Percentiles rank a stretch among this genome's conserved stretches.
Evolutionary conservation across 2,113 vertebrate genomes (phyloP).

Genomic region (Odocoileus virginianus): DNA sequence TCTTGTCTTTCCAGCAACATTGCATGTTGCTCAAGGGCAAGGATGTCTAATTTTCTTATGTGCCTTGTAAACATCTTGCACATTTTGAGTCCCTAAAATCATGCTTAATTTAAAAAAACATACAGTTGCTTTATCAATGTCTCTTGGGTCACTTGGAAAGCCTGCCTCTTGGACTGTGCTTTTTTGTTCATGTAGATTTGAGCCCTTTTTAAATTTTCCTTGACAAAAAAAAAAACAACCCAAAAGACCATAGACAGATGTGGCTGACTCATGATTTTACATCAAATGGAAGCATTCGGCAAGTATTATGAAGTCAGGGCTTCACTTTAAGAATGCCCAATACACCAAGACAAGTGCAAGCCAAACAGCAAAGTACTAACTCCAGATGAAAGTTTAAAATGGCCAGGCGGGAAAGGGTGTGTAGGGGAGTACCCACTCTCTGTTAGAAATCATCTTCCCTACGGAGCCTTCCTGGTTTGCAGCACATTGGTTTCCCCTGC

Average conservation of each 20-base stretch:
- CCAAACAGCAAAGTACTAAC: slow-evolving; percentile 36
- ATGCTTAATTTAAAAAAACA: background rate
- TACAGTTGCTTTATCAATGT: background rate
- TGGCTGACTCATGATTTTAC: slow-evolving; percentile 13
- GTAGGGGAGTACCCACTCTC: background rate
- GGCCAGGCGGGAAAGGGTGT: background rate
- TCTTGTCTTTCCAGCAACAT: slow-evolving; percentile 34
- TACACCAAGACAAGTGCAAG: slow-evolving; percentile 1
- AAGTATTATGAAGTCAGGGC: background rate
- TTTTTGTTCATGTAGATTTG: background rate
- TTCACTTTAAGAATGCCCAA: background rate
- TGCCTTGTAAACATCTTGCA: background rate
- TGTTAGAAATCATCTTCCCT: background rate
- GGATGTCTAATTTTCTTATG: background rate
- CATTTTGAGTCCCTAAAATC: slow-evolving; percentile 15
- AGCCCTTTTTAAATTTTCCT: background rate
- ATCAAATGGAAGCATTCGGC: slow-evolving; percentile 16
- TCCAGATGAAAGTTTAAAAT: background rate
- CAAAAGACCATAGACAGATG: background rate
- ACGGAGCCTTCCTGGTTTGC: background rate
- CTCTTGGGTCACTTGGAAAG: background rate
- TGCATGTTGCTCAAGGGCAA: background rate
- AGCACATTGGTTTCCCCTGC: background rate
- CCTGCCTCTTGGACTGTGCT: background rate
- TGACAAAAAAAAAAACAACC: background rate